phyloP scores from a whole-genome alignment of 1,140 invertebrate species.

The Dryas iulia region DNA sequence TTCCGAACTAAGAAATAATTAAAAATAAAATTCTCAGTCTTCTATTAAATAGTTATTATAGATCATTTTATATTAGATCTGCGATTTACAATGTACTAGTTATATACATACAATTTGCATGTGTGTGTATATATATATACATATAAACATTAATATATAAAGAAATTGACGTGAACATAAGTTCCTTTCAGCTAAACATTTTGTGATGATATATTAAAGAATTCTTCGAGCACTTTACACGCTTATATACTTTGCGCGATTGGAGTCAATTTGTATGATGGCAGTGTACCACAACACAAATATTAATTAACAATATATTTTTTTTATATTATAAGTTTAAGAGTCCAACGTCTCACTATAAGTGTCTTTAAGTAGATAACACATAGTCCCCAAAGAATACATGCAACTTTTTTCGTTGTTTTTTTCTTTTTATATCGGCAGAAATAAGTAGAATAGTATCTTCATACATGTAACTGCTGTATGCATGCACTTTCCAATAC shows the following conservation, averaged over 20 bases:
- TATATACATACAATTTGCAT: constrained; percentile 59
- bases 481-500: background rate
- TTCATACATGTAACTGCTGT: no score
- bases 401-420: no score
- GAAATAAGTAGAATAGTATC: no score
- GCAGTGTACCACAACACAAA: background rate
- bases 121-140: no score
- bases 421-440: no score
- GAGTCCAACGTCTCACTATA: background rate
- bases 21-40: constrained; percentile 73
- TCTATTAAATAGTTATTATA: constrained; percentile 70
- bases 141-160: constrained; percentile 45
- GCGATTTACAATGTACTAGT: constrained; percentile 56
- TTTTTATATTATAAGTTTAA: background rate
- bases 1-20: constrained; percentile 60
- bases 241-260: background rate
- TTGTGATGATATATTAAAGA: constrained; percentile 17
- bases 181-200: background rate
- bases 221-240: background rate
- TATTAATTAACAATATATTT: background rate
- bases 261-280: background rate
- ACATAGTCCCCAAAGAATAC: background rate
- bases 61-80: constrained; percentile 63
- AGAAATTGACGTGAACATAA: constrained; percentile 52
- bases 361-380: background rate